These are phyloP conservation scores for Polypterus senegalus DNA, from an alignment of 2,113 vertebrate genomes.

Conservation along the genomic window DNA sequence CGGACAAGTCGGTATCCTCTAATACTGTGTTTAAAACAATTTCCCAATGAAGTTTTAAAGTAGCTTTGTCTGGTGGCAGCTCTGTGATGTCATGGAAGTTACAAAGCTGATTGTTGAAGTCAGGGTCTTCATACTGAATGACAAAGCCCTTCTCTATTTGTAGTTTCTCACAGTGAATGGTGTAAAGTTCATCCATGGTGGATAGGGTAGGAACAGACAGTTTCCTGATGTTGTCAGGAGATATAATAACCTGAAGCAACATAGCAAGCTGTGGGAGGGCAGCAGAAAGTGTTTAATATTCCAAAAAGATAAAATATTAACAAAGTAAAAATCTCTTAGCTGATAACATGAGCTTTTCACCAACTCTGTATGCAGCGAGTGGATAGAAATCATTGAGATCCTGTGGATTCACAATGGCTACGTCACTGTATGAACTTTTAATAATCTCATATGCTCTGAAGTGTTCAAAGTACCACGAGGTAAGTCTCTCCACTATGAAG, in stretches of 20 bases:
- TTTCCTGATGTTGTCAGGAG: constrained; percentile 16
- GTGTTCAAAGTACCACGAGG: constrained; percentile 13
- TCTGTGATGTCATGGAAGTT: constrained; percentile 11
- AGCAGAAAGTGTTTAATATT: too few species aligned
- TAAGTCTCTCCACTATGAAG: constrained; percentile 7
- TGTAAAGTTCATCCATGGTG: constrained; percentile 1
- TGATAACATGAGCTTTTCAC: too few species aligned
- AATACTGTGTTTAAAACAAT: too few species aligned
- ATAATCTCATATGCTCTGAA: constrained; percentile 10
- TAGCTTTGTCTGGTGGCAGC: constrained; percentile 8
- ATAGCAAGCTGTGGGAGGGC: constrained; percentile 1
- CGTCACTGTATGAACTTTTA: constrained; percentile 8
- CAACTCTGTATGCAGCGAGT: too few species aligned
- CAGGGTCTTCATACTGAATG: constrained; percentile 17
- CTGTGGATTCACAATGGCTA: constrained; percentile 9
- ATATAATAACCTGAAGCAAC: constrained; percentile 14
- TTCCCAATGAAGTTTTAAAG: background rate
- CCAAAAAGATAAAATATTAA: too few species aligned
- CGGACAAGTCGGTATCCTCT: background rate
- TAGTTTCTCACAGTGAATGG: constrained; percentile 11
- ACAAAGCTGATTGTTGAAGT: constrained; percentile 14
- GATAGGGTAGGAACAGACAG: constrained; percentile 10
- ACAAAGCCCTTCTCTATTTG: constrained; percentile 7
- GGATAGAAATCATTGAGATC: too few species aligned
- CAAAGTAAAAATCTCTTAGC: too few species aligned